These are phyloP conservation scores for Oreochromis tanganicae DNA, from an alignment of 2,113 vertebrate species.

Conservation along the genomic window DNA sequence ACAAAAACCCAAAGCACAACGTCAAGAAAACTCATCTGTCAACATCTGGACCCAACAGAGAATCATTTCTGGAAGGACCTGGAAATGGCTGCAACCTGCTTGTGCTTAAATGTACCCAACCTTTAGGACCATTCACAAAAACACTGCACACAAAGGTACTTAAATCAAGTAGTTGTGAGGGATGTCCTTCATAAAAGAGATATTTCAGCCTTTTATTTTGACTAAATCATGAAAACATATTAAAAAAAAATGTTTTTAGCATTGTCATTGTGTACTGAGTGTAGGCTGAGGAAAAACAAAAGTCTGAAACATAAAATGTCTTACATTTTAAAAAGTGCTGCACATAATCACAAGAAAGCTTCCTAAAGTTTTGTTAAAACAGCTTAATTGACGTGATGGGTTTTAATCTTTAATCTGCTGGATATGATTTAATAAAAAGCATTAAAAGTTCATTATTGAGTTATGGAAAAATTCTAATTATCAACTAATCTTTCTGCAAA, in stretches of 20 bases:
- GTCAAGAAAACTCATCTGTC: background rate
- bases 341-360: background rate
- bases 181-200: background rate
- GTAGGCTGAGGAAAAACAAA: background rate
- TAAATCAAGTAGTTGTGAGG: background rate
- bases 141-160: background rate
- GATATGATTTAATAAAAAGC: conserved; percentile 3
- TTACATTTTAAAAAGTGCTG: background rate
- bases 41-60: background rate
- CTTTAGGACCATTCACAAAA: background rate
- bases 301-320: background rate
- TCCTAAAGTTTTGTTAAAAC: background rate
- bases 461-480: background rate
- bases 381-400: background rate
- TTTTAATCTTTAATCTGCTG: background rate
- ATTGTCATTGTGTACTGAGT: background rate
- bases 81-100: background rate
- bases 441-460: background rate
- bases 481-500: background rate
- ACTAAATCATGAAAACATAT: background rate
- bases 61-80: background rate
- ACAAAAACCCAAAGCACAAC: background rate
- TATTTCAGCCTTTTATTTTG: background rate
- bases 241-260: background rate
- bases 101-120: background rate